Evolutionary conservation across 2,113 vertebrate species (phyloP).

Genomic region (Pelecanus crispus): DNA sequence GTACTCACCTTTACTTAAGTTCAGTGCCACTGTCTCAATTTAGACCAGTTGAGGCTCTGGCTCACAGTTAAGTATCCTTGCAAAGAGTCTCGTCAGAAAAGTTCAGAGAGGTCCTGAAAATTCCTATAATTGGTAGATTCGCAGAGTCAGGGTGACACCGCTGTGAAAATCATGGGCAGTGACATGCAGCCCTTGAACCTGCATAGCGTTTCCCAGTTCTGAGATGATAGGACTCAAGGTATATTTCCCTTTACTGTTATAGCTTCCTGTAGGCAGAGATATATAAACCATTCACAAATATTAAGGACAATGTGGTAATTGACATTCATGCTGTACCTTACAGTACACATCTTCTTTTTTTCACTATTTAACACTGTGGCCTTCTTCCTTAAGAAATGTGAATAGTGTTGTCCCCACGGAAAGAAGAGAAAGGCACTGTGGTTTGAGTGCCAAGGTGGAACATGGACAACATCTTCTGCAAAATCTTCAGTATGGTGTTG

Average conservation of each 20-base stretch:
- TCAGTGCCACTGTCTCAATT: constrained; percentile 1
- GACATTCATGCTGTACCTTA: not conserved
- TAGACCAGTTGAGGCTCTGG: not conserved
- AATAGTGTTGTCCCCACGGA: not conserved
- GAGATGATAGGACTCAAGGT: not conserved
- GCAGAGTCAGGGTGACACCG: not conserved
- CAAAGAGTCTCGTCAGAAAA: not conserved
- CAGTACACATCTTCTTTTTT: rapidly evolving
- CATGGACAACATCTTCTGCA: not conserved
- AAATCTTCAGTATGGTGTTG: not conserved
- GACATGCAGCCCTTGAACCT: constrained; percentile 40
- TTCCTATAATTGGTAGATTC: not conserved
- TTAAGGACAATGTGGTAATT: not conserved
- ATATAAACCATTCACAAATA: not conserved
- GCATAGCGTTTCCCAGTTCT: not conserved
- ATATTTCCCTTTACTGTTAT: not conserved
- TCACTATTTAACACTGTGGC: not conserved
- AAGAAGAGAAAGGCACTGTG: not conserved
- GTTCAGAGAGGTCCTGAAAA: constrained; percentile 28
- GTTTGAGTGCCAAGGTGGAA: not conserved
- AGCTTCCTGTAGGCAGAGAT: not conserved
- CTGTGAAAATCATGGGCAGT: constrained; percentile 38
- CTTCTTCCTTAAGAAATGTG: not conserved
- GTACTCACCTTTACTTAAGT: not conserved
- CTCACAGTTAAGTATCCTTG: constrained; percentile 19